These are phyloP conservation scores for Sialis fuliginosa DNA, from an alignment of 2,888 invertebrate species.

Conservation along the genomic window DNA sequence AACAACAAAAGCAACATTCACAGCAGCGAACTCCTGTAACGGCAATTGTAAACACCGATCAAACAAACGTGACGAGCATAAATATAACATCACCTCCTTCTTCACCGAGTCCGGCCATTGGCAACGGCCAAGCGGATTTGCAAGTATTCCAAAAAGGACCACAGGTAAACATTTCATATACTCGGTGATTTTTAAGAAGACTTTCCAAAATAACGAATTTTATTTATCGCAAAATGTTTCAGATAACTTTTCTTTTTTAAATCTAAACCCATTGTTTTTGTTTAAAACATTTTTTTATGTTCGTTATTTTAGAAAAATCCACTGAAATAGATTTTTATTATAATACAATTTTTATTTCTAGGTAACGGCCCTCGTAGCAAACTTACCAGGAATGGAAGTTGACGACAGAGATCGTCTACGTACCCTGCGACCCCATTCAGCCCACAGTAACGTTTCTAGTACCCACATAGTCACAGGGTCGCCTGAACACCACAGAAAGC, in stretches of 20 bases:
- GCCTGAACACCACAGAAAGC: conserved; percentile 14
- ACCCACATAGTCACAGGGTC: conserved; percentile 23
- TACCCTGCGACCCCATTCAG: conserved; percentile 33
- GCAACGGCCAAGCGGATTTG: neutral
- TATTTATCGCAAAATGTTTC: conserved; percentile 2
- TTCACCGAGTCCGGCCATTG: conserved; percentile 8
- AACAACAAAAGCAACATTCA: conserved; percentile 22
- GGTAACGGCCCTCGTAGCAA: conserved; percentile 53
- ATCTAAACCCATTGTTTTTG: too few relatives aligned
- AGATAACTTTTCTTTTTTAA: neutral
- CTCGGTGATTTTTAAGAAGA: too few relatives aligned
- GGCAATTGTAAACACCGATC: conserved; percentile 10
- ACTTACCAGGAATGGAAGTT: conserved; percentile 36
- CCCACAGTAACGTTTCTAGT: conserved; percentile 36
- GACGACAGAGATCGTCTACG: conserved; percentile 21
- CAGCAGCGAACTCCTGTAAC: conserved; percentile 29
- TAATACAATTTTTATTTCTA: conserved; percentile 16
- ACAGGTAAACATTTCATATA: conserved; percentile 15
- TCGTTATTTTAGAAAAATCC: conserved; percentile 60
- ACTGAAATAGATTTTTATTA: conserved; percentile 15
- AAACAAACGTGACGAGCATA: conserved; percentile 51
- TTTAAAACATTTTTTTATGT: neutral
- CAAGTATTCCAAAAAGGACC: conserved; percentile 21
- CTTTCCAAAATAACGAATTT: too few relatives aligned
- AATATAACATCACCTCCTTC: conserved; percentile 43